phyloP scores from a whole-genome alignment of 2,797 vertebrate species.

The Coccyzus lansbergi region DNA sequence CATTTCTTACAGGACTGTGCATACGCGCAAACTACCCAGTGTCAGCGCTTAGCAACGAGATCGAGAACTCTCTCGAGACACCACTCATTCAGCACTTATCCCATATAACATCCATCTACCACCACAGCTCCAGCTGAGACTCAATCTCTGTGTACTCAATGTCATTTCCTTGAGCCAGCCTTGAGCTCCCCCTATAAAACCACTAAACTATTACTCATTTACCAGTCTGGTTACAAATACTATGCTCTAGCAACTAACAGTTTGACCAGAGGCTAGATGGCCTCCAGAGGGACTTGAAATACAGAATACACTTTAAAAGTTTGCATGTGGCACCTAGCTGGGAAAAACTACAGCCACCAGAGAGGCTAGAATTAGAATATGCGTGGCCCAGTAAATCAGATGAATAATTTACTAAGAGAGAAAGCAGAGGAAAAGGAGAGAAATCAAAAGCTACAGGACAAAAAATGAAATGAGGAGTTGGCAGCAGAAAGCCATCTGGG shows the following conservation, averaged over 20 bases:
- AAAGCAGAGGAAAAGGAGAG: neutral
- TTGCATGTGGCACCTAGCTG: neutral
- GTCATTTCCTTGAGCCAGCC: neutral
- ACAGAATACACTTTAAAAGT: neutral
- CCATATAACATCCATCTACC: neutral
- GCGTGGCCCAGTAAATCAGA: neutral
- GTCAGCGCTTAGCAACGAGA: neutral
- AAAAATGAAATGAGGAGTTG: conserved; percentile 17
- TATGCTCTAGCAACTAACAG: neutral
- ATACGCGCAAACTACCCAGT: neutral
- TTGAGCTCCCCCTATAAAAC: neutral
- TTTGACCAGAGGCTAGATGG: neutral
- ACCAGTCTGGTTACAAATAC: neutral
- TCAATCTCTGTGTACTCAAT: neutral
- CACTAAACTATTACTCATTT: conserved; percentile 55
- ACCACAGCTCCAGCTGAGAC: neutral
- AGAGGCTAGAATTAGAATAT: neutral
- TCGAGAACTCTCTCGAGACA: neutral
- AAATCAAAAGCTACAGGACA: conserved; percentile 26
- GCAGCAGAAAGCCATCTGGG: conserved; percentile 57
- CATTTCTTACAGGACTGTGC: neutral
- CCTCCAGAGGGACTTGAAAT: neutral
- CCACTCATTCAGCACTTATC: neutral
- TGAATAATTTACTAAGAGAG: neutral
- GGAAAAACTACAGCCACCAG: neutral